These are phyloP conservation scores for Brassicogethes aeneus DNA, from an alignment of 2,888 invertebrate species.

Conservation along the genomic window DNA sequence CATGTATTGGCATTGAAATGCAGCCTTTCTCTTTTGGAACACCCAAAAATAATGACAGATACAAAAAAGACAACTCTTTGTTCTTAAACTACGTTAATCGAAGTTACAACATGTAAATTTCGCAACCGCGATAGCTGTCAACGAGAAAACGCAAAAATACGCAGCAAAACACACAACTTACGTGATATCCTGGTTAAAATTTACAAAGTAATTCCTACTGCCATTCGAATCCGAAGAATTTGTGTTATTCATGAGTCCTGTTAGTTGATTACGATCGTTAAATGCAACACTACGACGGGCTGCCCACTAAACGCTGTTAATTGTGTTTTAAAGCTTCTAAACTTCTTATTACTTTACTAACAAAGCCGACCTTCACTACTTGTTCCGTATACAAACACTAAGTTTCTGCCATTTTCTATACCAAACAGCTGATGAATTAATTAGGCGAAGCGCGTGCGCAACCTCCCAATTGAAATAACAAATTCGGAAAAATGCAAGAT, in stretches of 20 bases:
- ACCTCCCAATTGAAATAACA: too few relatives aligned
- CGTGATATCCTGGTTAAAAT: conserved; percentile 98
- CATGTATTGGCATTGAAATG: too few relatives aligned
- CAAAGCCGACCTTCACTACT: conserved; percentile 11
- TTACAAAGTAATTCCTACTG: conserved; percentile 81
- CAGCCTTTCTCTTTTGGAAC: conserved; percentile 11
- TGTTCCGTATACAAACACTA: conserved; percentile 20
- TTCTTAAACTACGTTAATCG: neutral
- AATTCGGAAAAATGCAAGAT: too few relatives aligned
- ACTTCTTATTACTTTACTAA: conserved; percentile 13
- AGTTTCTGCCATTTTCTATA: conserved; percentile 24
- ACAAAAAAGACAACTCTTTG: conserved; percentile 7
- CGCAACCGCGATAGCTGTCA: too few relatives aligned
- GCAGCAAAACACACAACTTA: conserved; percentile 52
- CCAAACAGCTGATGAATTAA: conserved; percentile 27
- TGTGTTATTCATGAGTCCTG: conserved; percentile 78
- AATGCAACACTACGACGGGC: conserved; percentile 39
- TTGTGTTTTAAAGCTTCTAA: too few relatives aligned
- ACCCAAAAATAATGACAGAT: conserved; percentile 8
- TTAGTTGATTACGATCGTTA: conserved; percentile 87
- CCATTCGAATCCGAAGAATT: conserved; percentile 66
- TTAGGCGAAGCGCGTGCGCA: too few relatives aligned
- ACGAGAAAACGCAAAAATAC: conserved; percentile 1
- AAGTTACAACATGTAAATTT: neutral
- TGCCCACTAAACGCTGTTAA: neutral